phyloP scores from a whole-genome alignment of 2,797 vertebrate genomes.

The Kryptopterus vitreolus region DNA sequence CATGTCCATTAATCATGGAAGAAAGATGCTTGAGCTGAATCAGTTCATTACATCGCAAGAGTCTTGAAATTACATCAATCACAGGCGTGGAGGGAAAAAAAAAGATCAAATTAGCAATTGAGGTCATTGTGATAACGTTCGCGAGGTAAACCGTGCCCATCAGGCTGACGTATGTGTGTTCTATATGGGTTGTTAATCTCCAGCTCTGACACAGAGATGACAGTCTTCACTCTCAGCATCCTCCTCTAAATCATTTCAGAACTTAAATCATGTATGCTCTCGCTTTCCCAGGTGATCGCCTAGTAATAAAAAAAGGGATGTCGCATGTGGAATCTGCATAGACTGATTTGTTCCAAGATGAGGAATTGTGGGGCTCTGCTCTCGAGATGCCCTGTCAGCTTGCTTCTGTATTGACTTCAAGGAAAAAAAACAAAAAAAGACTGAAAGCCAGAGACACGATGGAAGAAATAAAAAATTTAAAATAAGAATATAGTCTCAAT shows the following conservation, averaged over 20 bases:
- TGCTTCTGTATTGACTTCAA: conserved; percentile 11
- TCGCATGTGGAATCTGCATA: conserved; percentile 29
- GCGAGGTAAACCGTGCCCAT: neutral
- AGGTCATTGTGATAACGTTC: conserved; percentile 8
- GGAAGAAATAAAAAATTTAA: conserved; percentile 14
- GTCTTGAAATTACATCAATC: conserved; percentile 12
- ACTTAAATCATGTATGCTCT: conserved; percentile 37
- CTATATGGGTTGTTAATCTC: conserved; percentile 4
- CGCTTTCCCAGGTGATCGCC: conserved; percentile 36
- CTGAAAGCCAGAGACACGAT: conserved; percentile 1
- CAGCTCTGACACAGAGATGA: conserved; percentile 1
- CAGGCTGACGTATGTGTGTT: neutral
- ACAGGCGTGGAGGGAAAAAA: neutral
- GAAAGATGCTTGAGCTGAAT: conserved; percentile 21
- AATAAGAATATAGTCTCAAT: neutral
- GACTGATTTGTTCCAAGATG: conserved; percentile 22
- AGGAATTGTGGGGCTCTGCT: conserved; percentile 13
- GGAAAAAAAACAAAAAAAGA: conserved; percentile 14
- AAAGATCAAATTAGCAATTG: conserved; percentile 15
- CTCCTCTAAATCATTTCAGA: neutral
- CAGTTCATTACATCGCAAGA: conserved; percentile 1
- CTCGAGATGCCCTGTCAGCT: conserved; percentile 20
- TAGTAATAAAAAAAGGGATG: conserved; percentile 37
- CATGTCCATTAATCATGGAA: conserved; percentile 6
- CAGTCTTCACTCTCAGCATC: conserved; percentile 2